A percentile compares a stretch with the other conserved stretches of the same genome.
Evolutionary conservation across 2,113 vertebrate species (phyloP).

Genomic region (Podocnemis expansa): DNA sequence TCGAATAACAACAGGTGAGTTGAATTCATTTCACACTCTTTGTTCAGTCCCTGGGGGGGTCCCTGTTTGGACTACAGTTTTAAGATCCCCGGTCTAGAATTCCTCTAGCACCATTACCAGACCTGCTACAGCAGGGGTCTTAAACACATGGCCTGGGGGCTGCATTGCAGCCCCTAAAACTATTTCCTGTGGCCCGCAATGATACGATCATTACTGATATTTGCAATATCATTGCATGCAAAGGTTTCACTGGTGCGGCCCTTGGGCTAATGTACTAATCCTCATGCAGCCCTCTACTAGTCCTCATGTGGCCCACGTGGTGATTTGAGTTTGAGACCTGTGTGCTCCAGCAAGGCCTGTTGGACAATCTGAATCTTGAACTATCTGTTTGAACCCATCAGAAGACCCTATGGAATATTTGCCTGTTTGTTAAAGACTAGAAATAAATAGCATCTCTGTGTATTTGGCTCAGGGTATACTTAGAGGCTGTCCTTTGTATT

Average conservation of each 20-base stretch:
- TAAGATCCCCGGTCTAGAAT: no score
- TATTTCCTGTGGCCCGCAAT: no score
- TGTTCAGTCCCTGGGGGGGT: background rate
- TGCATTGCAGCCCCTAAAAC: no score
- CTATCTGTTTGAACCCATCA: background rate
- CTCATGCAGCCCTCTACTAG: no score
- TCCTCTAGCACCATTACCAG: background rate
- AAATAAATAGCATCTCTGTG: background rate
- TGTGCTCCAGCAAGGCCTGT: background rate
- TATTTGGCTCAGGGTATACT: background rate
- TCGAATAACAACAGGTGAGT: background rate
- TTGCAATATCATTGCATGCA: no score
- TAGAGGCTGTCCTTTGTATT: background rate
- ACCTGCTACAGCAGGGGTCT: no score
- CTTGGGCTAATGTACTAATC: no score
- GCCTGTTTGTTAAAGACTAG: background rate
- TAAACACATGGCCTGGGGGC: no score
- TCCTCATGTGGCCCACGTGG: no score
- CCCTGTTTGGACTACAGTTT: background rate
- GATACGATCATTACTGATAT: no score
- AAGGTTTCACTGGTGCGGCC: no score
- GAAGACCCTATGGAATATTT: background rate
- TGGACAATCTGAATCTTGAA: background rate
- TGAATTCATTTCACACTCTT: background rate
- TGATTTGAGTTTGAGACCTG: no score